Evolutionary conservation across 1,140 invertebrate species (phyloP), one percentile per base, ranked within the genome.

Genomic region (Drosophila kepulauana): DNA sequence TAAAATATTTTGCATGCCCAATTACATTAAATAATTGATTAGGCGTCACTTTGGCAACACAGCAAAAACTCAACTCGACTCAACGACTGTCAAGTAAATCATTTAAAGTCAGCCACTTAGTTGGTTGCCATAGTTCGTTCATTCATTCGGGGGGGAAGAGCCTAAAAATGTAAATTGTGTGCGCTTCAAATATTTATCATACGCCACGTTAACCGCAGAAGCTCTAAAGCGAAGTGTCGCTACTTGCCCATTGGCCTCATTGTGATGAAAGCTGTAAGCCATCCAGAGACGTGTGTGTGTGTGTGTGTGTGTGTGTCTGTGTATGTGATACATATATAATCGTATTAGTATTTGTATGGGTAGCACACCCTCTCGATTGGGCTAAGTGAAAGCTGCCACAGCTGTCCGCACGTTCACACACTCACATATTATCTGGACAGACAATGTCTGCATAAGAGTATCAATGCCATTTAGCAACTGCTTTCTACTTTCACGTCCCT

Each of bases 141-240:
- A 8, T 8, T 33, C 30, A 8, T 33, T 33, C 30, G 5, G 30
- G 6, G 33, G 46, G 11, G 8, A 25, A 25, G 20, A 13, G 20
- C 54, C 49, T 46, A 46, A 65, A 25, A 63, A 57, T 35, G 43
- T 46, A 63, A 75, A 56, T 41, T 48, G 54, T 62, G 28, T 38
- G 56, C 68, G 78, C 51, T 43, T 87, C 46, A 89, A 88, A 89
- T 78, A 89, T 88, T 89, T 72, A 84, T 66, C 78, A 65, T 70
- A 72, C 68, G 66, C 63, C 73, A 62, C 41, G 81, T 16, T 49
- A 80, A 46, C 81, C 80, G 62, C 71, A 78, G 59, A 35, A 46
- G 64, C 64, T 65, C 51, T 45, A 52, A 43, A 41, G 51, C 46
- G 35, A 52, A 52, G 70, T 67, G 56, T 62, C 45, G 45, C 46